Evolutionary conservation across 2,113 vertebrate genomes (phyloP).

Genomic region (Cyprinus carpio): DNA sequence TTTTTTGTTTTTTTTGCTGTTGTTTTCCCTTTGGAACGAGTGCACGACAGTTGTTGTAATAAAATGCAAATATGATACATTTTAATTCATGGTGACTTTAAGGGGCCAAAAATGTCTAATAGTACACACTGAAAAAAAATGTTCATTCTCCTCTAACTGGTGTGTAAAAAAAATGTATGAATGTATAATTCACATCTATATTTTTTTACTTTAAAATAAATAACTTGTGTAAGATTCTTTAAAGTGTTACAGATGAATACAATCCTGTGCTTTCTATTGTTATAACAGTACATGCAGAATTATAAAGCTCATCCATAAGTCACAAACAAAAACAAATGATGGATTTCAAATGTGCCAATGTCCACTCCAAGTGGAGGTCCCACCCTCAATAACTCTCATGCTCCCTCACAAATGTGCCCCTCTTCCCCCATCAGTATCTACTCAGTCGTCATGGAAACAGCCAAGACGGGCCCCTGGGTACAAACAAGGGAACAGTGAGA

Average conservation of each 20-base stretch:
- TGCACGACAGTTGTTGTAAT: neutral
- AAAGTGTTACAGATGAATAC: neutral
- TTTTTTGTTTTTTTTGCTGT: too few species aligned
- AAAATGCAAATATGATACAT: neutral
- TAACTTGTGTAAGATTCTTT: neutral
- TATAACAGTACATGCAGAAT: neutral
- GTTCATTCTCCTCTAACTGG: too few species aligned
- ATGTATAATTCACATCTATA: too few species aligned
- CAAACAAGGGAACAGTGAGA: slow-evolving; percentile 53
- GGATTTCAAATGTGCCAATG: slow-evolving; percentile 57
- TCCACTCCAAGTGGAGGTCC: slow-evolving; percentile 68
- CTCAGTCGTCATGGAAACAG: slow-evolving; percentile 75
- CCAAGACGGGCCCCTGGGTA: slow-evolving; percentile 72
- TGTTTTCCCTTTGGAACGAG: neutral
- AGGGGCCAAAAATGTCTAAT: neutral
- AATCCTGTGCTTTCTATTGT: neutral
- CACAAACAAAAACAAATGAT: neutral
- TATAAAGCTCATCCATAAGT: neutral
- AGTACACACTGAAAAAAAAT: too few species aligned
- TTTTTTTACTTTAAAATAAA: too few species aligned
- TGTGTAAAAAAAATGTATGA: too few species aligned
- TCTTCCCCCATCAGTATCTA: slow-evolving; percentile 65
- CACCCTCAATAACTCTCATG: slow-evolving; percentile 31
- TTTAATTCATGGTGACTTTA: neutral
- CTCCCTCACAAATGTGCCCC: slow-evolving; percentile 43